Evolutionary conservation across 2,113 vertebrate species (phyloP).

Genomic region (Gymnocephalus cernua): DNA sequence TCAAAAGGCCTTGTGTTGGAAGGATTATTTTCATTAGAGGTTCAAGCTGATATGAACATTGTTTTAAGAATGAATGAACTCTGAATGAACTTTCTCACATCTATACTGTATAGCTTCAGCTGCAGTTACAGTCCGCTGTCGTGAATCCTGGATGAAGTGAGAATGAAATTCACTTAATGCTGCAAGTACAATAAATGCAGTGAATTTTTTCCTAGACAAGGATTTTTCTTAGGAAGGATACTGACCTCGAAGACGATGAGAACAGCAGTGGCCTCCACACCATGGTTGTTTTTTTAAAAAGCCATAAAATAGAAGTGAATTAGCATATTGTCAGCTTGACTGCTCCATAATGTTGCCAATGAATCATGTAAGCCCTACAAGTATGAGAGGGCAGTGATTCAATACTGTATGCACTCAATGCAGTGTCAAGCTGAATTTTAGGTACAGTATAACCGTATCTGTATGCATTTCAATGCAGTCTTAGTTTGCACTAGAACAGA

Average conservation of each 20-base stretch:
- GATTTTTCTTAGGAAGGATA: too few relatives aligned
- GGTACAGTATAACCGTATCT: background rate
- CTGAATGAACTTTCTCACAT: conserved; percentile 42
- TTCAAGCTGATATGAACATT: background rate
- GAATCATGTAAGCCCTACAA: conserved; percentile 22
- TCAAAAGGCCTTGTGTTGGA: background rate
- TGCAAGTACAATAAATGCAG: conserved; percentile 11
- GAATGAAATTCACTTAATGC: conserved; percentile 24
- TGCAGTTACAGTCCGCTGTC: background rate
- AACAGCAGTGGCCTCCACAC: conserved; percentile 5
- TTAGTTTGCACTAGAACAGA: background rate
- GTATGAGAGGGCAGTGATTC: conserved; percentile 25
- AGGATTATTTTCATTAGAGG: background rate
- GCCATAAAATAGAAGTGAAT: conserved; percentile 31
- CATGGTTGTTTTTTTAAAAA: conserved; percentile 34
- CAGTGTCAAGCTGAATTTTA: conserved; percentile 1
- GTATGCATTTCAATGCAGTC: background rate
- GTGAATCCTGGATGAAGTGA: conserved; percentile 51
- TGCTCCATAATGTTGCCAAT: conserved; percentile 25
- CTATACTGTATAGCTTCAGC: conserved; percentile 14
- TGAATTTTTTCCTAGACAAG: background rate
- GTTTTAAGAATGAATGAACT: conserved; percentile 8
- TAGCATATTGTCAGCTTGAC: conserved; percentile 31
- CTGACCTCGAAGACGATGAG: conserved; percentile 22
- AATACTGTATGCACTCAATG: background rate